Conservation (phyloP, 2,888 invertebrate species). For the Oligia latruncula region DNA sequence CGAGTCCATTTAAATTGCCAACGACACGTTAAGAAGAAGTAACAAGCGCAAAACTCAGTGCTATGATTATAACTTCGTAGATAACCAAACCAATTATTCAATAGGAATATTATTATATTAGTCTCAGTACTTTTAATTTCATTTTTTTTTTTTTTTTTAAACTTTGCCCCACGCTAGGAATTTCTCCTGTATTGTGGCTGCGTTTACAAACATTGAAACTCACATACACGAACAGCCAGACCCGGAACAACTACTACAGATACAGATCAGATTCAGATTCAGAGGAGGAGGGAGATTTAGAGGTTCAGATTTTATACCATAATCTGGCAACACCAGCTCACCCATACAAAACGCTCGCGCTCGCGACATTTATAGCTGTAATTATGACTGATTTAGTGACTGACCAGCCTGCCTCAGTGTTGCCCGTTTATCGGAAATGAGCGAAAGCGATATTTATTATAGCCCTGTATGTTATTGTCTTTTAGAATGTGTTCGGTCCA, state of each 20-base stretch:
- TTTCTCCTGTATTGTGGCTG: too few relatives aligned
- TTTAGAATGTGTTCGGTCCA: constrained; percentile 51
- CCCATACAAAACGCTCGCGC: constrained; percentile 55
- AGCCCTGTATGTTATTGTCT: constrained; percentile 52
- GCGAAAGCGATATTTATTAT: constrained; percentile 57
- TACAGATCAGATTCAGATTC: too few relatives aligned
- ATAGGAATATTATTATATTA: rapidly evolving
- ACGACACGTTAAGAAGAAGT: background rate
- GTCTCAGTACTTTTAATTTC: background rate
- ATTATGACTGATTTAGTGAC: constrained; percentile 74
- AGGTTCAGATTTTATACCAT: too few relatives aligned
- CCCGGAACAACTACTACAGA: too few relatives aligned
- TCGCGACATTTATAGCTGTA: constrained; percentile 69
- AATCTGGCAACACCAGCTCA: constrained; percentile 46
- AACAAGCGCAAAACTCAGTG: too few relatives aligned
- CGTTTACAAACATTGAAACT: too few relatives aligned
- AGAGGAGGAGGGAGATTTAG: too few relatives aligned
- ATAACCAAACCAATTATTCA: background rate
- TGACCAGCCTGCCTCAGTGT: constrained; percentile 58
- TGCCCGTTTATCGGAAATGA: constrained; percentile 62
- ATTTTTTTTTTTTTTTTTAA: too few relatives aligned
- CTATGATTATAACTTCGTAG: too few relatives aligned
- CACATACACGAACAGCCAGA: too few relatives aligned
- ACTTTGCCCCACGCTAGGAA: too few relatives aligned
- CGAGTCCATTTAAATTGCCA: background rate